Evolutionary conservation across 1,140 invertebrate species (phyloP), one percentile per base, ranked within the genome.

Genomic region (Hyles vespertilio): DNA sequence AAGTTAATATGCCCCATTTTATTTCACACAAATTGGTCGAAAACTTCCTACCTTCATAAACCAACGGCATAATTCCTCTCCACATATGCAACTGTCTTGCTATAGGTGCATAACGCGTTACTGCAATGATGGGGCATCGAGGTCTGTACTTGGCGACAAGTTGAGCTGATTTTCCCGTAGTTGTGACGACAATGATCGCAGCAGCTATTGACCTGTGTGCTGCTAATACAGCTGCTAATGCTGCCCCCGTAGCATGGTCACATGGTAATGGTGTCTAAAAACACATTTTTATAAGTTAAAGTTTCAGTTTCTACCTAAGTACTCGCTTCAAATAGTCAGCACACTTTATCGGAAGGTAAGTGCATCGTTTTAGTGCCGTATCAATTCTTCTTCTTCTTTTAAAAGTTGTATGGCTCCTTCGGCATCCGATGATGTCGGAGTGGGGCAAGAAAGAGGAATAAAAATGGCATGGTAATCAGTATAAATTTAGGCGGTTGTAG

Each of bases 161-260:
- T 72, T 93, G 92, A 2, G 95, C 95, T 2, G 94, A 93, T 56
- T 92, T 91, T 52, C 97, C 97, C 2, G 95, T 94, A 0, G 95
- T 96, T 33, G 97, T 98, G 10, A 97, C 91, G 32, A 96, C 93
- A 48, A 98, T 93, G 58, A 98, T 97, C 2, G 95, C 95, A 3
- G 93, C 91, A 0, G 96, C 96, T 72, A 94, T 91, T 58, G 92
- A 92, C 70, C 96, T 94, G 63, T 95, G 92, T 0, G 96, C 95
- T 3, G 96, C 95, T 68, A 96, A 92, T 0, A 97, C 95, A 33
- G 95, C 94, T 5, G 96, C 95, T 65, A 98, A 93, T 3, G 94
- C 95, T 46, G 96, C 63, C 0, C 70, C 75, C 4, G 79, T 80
- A 2, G 57, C 57, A 70, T 79, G 93, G 12, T 95, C 93, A 68